Base-by-base conservation (phyloP, 2,797 vertebrate genomes). In the Clangula hyemalis region DNA sequence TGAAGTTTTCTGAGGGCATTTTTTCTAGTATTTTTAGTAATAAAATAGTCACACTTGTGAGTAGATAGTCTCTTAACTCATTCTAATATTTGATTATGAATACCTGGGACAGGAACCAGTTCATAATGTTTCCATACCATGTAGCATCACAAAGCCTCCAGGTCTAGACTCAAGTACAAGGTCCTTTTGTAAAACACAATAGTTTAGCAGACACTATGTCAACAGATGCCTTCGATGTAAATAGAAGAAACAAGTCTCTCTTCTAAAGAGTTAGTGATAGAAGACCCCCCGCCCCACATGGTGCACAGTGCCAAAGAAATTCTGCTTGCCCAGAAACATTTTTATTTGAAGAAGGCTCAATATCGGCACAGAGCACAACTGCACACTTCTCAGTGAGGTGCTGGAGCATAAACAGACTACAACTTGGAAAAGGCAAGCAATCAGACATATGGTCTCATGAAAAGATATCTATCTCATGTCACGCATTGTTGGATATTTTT, bases 371-470 rank as follows among this genome's bases (percentile, higher is more conserved):
- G 61, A 86, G 90, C 79, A 64, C 77, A 93, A 86, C 38, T 43
- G 83, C 36, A 82, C n/a, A 27, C 32, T 91, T 91, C 90, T 66
- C 83, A 76, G 77, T 18, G 56, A 81, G 83, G 80, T 88, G 41
- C 70, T 73, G 77, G 80, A 91, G 51, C 54, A 45, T 27, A 69
- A 85, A 93, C 71, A 95, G 69, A 77, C 41, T 64, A 56, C 45
- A 65, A 7, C 25, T 84, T 94, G 91, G 83, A 96, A 96, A 28
- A 75, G 34, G 38, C 38, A 86, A 72, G 34, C 30, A 73, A 17
- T 58, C 54, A 94, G 60, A 89, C 94, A 90, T 93, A 93, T 49
- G 88, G 93, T 92, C 64, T 87, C 64, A 54, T 22, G 38, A 81
- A 85, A 70, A 91, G 36, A 57, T 39, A 36, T 12, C 32, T 39